Evolutionary conservation across 2,113 vertebrate genomes (phyloP).

Genomic region (Rhodinocichla rosea): DNA sequence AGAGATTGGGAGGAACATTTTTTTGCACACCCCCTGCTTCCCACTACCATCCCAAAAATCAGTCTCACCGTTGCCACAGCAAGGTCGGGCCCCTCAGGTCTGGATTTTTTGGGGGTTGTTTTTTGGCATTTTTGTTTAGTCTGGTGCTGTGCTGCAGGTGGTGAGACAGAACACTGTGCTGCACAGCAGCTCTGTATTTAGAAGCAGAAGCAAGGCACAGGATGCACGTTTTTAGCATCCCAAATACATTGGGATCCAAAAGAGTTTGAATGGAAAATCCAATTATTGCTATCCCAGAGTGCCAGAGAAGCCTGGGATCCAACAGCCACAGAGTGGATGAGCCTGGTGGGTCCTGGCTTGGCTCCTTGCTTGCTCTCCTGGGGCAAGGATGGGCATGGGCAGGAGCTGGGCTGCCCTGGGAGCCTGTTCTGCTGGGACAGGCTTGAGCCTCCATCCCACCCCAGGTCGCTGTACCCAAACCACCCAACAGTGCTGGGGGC

Average conservation of each 20-base stretch:
- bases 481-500: background rate
- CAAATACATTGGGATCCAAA: background rate
- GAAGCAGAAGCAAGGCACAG: background rate
- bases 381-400: background rate
- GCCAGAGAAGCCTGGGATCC: background rate
- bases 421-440: background rate
- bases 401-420: background rate
- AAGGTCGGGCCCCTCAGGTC: background rate
- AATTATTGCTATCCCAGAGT: background rate
- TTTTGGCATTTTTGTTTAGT: background rate
- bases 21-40: background rate
- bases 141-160: background rate
- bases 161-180: background rate
- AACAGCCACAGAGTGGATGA: fast-evolving
- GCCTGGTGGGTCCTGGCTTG: background rate
- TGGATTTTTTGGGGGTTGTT: background rate
- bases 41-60: background rate
- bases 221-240: background rate
- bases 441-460: background rate
- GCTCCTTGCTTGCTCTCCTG: background rate
- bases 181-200: background rate
- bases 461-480: background rate
- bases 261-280: background rate
- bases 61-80: background rate
- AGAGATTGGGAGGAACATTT: background rate